Evolutionary conservation across 64 coral and sea anemone genomes (phyloP), one percentile per base, ranked within the genome.

Genomic region (Montipora foliosa): DNA sequence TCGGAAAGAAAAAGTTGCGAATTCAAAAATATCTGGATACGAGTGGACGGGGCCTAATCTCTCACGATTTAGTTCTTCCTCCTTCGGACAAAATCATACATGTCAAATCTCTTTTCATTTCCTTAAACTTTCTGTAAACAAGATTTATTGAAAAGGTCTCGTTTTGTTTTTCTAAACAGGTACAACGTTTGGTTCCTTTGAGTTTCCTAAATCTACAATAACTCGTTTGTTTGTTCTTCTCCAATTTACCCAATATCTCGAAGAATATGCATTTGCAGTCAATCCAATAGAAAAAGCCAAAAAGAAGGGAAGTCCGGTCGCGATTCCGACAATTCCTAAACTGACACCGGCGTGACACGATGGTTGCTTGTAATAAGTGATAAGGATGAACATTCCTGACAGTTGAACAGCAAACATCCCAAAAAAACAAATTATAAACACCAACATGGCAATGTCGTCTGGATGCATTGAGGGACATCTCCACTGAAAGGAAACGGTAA

Each of bases 361-460:
- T 22, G 82, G 66, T 50, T 72, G 17, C 9, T 21, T 67, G 7
- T 71, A 50, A 17, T 86, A 86, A 72, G 44, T 86, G 66, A 86
- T 17, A 2, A 71, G 68, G 20, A 71, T 20, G 8, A 71, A 71
- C 6, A 86, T 86, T 13, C 82, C 82, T 5, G 82, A 49, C 8
- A 86, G 45, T 48, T 86, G 82, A 52, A 86, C 66, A 67, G 13
- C 67, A 13, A 86, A 69, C 66, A 86, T 86, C 21, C 82, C 82
- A 51, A 86, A 22, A 48, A 86, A 86, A 47, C 67, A 29, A 16
- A 86, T 45, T 50, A 17, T 72, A 16, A 86, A 72, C 66, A 86
- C 66, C 82, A 86, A 71, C 66, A 72, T 86, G 10, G 82, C 62
- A 14, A 64, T 64, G 82, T 86, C 82, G 82, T 72, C 71, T 86